Percentiles rank a stretch among this genome's conserved stretches.
These are phyloP conservation scores for Brachionus calyciflorus DNA, from an alignment of 1,140 invertebrate species.

Conservation along the genomic window DNA sequence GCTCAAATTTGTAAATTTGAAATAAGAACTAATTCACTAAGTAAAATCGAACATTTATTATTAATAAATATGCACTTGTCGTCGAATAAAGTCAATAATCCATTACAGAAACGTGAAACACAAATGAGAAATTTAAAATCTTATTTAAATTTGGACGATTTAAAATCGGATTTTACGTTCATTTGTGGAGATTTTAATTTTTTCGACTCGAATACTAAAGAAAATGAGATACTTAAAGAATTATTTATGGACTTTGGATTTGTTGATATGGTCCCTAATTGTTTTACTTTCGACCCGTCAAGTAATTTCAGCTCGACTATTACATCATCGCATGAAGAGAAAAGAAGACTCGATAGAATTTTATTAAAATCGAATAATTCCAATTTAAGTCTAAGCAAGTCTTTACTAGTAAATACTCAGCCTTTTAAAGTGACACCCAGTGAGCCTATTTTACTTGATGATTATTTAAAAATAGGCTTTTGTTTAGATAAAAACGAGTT, in stretches of 20 bases:
- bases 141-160: background rate
- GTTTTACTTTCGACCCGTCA: constrained; percentile 20
- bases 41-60: background rate
- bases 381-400: background rate
- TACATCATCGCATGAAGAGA: background rate
- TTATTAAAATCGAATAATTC: background rate
- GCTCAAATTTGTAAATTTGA: background rate
- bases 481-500: background rate
- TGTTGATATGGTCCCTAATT: background rate
- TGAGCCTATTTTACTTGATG: background rate
- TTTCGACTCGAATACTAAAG: background rate
- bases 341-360: background rate
- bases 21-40: background rate
- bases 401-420: background rate
- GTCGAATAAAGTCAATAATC: constrained; percentile 17
- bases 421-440: background rate
- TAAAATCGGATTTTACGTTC: background rate
- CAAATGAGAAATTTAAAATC: constrained; percentile 17
- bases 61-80: constrained; percentile 38
- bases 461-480: background rate
- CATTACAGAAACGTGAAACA: background rate
- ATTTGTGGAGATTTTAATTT: constrained; percentile 45
- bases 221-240: background rate
- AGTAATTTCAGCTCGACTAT: constrained; percentile 21
- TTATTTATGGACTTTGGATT: background rate